These are phyloP conservation scores for Ephydatia muelleri DNA, from an alignment of 37 sponge, comb jelly and placozoan species.

Conservation along the genomic window DNA sequence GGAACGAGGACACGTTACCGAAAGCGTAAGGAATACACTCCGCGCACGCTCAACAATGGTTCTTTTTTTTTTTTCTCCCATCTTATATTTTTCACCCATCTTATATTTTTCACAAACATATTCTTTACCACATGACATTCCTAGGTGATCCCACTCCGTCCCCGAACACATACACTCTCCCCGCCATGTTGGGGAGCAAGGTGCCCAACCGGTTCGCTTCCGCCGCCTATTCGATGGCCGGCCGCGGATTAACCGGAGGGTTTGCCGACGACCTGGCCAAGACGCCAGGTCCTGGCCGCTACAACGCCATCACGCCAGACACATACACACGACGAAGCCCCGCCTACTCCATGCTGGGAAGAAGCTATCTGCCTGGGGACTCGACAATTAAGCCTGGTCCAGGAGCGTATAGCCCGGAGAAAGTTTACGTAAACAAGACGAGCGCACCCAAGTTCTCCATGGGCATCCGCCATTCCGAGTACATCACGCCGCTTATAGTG, in stretches of 20 bases:
- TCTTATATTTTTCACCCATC: background rate
- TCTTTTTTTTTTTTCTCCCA: background rate
- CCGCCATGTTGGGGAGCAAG: conserved; percentile 83
- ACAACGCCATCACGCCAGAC: conserved; percentile 66
- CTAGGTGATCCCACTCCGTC: conserved; percentile 90
- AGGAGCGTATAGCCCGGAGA: conserved; percentile 91
- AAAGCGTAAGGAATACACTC: conserved; percentile 55
- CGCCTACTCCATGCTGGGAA: conserved; percentile 93
- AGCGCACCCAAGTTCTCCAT: conserved; percentile 86
- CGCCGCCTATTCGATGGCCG: conserved; percentile 88
- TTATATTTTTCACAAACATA: background rate
- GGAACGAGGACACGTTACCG: conserved; percentile 81
- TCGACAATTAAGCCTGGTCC: conserved; percentile 93
- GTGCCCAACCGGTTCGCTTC: conserved; percentile 83
- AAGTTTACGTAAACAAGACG: conserved; percentile 72
- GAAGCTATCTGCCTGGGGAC: conserved; percentile 87
- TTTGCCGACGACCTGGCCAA: conserved; percentile 95
- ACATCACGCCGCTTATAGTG: conserved; percentile 90
- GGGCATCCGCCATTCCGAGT: conserved; percentile 97
- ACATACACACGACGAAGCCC: conserved; percentile 73
- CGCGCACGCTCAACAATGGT: background rate
- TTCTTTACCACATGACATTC: background rate
- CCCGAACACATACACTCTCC: conserved; percentile 94
- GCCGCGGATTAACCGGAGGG: conserved; percentile 71
- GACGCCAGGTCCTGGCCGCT: conserved; percentile 96